Base-by-base conservation (phyloP, 37 sponge, comb jelly and placozoan species). In the Halisarca cf. caerulea region DNA sequence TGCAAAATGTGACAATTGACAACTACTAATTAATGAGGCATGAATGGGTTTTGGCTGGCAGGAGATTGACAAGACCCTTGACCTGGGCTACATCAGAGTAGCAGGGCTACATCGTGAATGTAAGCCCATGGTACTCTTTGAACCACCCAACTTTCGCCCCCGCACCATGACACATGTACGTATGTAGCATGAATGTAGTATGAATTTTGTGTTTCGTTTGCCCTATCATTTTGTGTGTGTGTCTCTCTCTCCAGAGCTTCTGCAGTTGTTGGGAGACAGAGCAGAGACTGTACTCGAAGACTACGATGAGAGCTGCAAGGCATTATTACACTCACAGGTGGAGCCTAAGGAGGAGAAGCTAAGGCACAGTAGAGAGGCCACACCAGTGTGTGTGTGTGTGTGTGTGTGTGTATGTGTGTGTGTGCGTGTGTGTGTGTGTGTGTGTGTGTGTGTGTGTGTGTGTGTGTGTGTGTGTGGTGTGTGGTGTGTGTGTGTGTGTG, bases 211-310 rank as follows among this genome's bases (percentile, higher is more conserved):
- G n/a, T n/a, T n/a, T n/a, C n/a, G 25, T 47, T 4, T 39, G 51
- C 35, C 71, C 34, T n/a, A 9, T 27, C 68, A 66, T 66, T 66
- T 14, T n/a, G 68, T n/a, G 9, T 9, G 66, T 64, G 28, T 18
- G 7, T 5, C 8, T 39, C 72, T 33, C 9, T 30, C 18, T 43
- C 42, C 61, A 91, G 91, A 91, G 77, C n/a, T 87, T 39, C 72
- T 70, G 64, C 21, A 43, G 34, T 11, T 91, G 44, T 59, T 90
- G 9, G 90, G 90, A 33, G 79, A 37, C 23, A 66, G 60, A 36
- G 57, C 84, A 40, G 78, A 15, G 9, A 17, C 59, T 36, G 58
- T 86, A 14, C 43, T 92, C 66, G 93, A 92, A 35, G 93, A 92
- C 78, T 92, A 86, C 80, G 93, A 92, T 69, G 44, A 71, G 73